phyloP scores from a whole-genome alignment of 2,113 vertebrate genomes.

The Salminus brasiliensis region DNA sequence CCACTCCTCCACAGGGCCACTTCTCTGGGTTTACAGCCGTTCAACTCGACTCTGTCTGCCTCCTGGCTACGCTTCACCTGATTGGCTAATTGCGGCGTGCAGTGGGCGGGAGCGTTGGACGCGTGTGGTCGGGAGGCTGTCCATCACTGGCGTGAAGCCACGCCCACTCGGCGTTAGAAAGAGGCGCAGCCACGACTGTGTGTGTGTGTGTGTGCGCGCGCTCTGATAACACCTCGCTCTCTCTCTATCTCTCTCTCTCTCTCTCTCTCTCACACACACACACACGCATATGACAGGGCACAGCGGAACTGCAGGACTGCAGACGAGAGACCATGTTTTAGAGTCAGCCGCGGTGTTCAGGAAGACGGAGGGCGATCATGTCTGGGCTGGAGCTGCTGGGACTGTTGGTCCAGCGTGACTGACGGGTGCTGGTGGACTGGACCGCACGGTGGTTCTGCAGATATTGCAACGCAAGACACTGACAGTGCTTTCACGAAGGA shows the following conservation, averaged over 20 bases:
- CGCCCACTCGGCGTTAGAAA: conserved; percentile 54
- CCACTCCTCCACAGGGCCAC: conserved; percentile 39
- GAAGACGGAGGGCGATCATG: conserved; percentile 55
- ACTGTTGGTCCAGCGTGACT: conserved; percentile 63
- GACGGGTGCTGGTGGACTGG: conserved; percentile 39
- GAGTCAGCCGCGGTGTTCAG: conserved; percentile 14
- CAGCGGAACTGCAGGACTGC: conserved; percentile 45
- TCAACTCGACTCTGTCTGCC: conserved; percentile 59
- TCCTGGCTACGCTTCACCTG: conserved; percentile 14
- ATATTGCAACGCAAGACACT: conserved; percentile 21
- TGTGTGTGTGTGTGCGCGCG: conserved; percentile 24
- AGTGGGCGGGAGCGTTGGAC: conserved; percentile 31
- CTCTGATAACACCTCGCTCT: neutral
- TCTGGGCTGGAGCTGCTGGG: conserved; percentile 63
- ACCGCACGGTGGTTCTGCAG: conserved; percentile 41
- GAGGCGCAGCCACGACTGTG: conserved; percentile 21
- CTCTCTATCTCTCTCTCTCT: conserved; percentile 8
- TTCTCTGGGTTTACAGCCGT: conserved; percentile 51
- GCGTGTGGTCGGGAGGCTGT: conserved; percentile 49
- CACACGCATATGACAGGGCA: conserved; percentile 62
- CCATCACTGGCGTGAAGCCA: conserved; percentile 49
- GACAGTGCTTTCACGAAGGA: conserved; percentile 24
- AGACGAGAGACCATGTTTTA: conserved; percentile 43
- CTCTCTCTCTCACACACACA: neutral
- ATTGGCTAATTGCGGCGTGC: conserved; percentile 56